Conservation (phyloP, 2,888 invertebrate species). For the Tridacna gigas region DNA sequence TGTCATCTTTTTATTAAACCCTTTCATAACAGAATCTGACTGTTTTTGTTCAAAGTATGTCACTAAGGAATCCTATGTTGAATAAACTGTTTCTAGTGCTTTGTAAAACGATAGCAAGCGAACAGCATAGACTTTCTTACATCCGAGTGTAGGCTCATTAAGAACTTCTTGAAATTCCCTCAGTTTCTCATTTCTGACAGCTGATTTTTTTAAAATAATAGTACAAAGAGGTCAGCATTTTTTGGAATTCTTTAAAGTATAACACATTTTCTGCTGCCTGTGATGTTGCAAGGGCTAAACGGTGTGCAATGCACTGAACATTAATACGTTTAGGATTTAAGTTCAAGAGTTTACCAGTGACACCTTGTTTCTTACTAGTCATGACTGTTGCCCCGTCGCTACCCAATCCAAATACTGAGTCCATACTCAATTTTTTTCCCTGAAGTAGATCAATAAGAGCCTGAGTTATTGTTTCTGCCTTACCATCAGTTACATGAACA, state of each 20-base stretch:
- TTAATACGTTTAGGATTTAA: constrained; percentile 21
- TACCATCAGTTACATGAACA: constrained; percentile 23
- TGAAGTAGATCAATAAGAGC: constrained; percentile 10
- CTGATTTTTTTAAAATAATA: constrained; percentile 27
- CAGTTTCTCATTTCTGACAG: constrained; percentile 23
- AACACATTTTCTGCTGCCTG: constrained; percentile 28
- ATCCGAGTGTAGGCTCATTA: constrained; percentile 2
- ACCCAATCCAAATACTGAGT: constrained; percentile 28
- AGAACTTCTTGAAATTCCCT: constrained; percentile 12
- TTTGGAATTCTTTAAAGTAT: constrained; percentile 23
- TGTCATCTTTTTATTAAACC: neutral
- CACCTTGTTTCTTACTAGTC: constrained; percentile 23
- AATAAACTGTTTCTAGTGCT: constrained; percentile 3
- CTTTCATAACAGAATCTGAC: neutral
- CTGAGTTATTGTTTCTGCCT: constrained; percentile 11
- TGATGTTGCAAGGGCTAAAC: constrained; percentile 11
- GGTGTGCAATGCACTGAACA: constrained; percentile 23
- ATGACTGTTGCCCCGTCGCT: constrained; percentile 23
- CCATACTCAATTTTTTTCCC: neutral
- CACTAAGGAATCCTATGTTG: constrained; percentile 14
- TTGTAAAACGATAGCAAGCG: constrained; percentile 3
- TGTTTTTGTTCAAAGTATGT: constrained; percentile 23
- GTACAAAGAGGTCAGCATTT: constrained; percentile 19
- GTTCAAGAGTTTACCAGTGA: neutral
- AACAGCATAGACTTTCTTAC: constrained; percentile 28